Percentiles rank a stretch among this genome's conserved stretches.
These are phyloP conservation scores for Nanger granti DNA, from an alignment of 2,113 vertebrate genomes.

Conservation along the genomic window DNA sequence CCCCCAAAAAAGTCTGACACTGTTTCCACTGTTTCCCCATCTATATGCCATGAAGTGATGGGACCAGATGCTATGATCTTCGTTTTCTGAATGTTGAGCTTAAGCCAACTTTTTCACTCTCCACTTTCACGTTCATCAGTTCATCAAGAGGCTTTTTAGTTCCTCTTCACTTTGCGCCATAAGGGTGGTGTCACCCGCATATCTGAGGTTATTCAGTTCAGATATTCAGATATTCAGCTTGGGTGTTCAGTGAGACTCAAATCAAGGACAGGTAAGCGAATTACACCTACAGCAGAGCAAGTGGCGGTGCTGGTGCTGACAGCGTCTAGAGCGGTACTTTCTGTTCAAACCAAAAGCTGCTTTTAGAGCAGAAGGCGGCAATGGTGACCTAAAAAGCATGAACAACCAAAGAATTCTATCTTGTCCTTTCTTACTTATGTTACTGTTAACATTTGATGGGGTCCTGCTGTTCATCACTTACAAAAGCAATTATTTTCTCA, in stretches of 20 bases:
- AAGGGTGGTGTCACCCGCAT: too few relatives aligned
- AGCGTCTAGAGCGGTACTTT: background rate
- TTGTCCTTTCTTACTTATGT: background rate
- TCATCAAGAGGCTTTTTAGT: too few relatives aligned
- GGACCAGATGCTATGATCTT: too few relatives aligned
- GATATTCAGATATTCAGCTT: too few relatives aligned
- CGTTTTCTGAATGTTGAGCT: too few relatives aligned
- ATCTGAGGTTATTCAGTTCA: too few relatives aligned
- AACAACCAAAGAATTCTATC: background rate
- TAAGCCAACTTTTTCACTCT: too few relatives aligned
- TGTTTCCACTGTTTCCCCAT: too few relatives aligned
- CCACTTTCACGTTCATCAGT: too few relatives aligned
- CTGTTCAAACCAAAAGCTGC: background rate
- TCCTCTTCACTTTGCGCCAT: too few relatives aligned
- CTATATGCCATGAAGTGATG: too few relatives aligned
- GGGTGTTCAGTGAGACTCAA: background rate
- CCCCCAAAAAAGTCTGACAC: too few relatives aligned
- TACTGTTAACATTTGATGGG: background rate
- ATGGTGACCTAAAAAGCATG: background rate
- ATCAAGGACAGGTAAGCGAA: background rate
- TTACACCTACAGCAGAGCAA: background rate
- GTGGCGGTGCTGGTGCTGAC: background rate
- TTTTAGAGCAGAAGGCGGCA: background rate
- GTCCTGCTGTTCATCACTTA: background rate
- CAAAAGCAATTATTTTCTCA: background rate